Conservation (phyloP, 2,113 vertebrate genomes). For the Brachypteracias leptosomus region DNA sequence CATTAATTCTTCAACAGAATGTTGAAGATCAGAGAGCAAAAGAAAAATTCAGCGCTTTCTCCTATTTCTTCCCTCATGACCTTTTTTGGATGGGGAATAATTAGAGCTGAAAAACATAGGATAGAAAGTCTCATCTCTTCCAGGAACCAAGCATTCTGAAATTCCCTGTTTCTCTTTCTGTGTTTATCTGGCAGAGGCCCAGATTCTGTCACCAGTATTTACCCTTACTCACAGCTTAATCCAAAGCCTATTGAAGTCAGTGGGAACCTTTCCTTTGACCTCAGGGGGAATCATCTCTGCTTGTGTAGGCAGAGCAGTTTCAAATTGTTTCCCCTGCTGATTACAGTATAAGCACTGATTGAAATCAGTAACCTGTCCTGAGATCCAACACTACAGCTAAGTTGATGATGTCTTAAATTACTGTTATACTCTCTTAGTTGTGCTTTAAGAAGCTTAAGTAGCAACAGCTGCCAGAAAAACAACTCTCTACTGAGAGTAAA, state of each 20-base stretch:
- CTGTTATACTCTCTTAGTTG: neutral
- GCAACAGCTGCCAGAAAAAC: constrained; percentile 53
- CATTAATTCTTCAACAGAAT: neutral
- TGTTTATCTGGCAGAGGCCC: constrained; percentile 22
- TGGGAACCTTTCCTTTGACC: constrained; percentile 48
- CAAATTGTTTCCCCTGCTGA: constrained; percentile 44
- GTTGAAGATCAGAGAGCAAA: neutral
- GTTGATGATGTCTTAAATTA: constrained; percentile 5
- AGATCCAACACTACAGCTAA: neutral
- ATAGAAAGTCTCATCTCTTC: constrained; percentile 30
- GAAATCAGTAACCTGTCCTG: constrained; percentile 24
- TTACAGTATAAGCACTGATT: neutral
- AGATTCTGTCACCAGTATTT: constrained; percentile 28
- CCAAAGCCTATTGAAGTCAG: constrained; percentile 38
- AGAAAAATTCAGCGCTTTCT: neutral
- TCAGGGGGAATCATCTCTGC: constrained; percentile 12
- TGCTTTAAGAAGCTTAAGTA: constrained; percentile 43
- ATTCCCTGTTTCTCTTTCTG: constrained; percentile 29
- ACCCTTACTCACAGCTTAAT: constrained; percentile 34
- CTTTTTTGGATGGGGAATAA: neutral
- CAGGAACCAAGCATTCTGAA: constrained; percentile 23
- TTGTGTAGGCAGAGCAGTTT: constrained; percentile 51
- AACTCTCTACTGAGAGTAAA: constrained; percentile 54
- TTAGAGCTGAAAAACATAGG: neutral
- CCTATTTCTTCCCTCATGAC: neutral